Evolutionary conservation across 1,140 invertebrate genomes (phyloP).

Genomic region (Harpegnathos saltator): DNA sequence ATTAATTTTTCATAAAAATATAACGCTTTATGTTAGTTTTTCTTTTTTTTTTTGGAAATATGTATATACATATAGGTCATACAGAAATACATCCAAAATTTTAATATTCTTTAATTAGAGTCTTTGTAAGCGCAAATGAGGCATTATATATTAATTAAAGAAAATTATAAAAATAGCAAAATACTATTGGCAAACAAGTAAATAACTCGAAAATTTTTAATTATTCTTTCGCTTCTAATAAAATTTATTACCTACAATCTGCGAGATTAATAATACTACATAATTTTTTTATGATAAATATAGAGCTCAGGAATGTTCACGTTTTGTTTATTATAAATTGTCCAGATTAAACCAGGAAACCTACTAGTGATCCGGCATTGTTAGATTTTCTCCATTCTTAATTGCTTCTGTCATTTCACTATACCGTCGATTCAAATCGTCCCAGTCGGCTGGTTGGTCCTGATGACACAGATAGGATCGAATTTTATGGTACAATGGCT

Average conservation of each 20-base stretch:
- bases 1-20: neutral
- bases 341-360: conserved; percentile 35
- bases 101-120: too few relatives aligned
- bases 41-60: neutral
- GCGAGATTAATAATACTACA: too few relatives aligned
- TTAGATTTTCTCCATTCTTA: conserved; percentile 69
- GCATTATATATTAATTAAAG: too few relatives aligned
- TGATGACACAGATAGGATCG: conserved; percentile 84
- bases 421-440: conserved; percentile 80
- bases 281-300: neutral
- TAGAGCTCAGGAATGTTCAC: neutral
- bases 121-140: too few relatives aligned
- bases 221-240: too few relatives aligned
- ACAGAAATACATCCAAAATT: too few relatives aligned
- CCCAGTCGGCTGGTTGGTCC: conserved; percentile 82
- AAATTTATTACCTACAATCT: too few relatives aligned
- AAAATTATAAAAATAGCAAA: too few relatives aligned
- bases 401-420: conserved; percentile 78
- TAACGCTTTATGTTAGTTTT: neutral
- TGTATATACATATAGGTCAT: too few relatives aligned
- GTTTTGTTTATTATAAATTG: conserved; percentile 10
- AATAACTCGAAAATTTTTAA: too few relatives aligned
- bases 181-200: too few relatives aligned
- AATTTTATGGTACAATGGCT: conserved; percentile 85
- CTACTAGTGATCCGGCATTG: conserved; percentile 85